These are phyloP conservation scores for Orthonychiurus folsomi DNA, from an alignment of 2,888 invertebrate genomes.

Conservation along the genomic window DNA sequence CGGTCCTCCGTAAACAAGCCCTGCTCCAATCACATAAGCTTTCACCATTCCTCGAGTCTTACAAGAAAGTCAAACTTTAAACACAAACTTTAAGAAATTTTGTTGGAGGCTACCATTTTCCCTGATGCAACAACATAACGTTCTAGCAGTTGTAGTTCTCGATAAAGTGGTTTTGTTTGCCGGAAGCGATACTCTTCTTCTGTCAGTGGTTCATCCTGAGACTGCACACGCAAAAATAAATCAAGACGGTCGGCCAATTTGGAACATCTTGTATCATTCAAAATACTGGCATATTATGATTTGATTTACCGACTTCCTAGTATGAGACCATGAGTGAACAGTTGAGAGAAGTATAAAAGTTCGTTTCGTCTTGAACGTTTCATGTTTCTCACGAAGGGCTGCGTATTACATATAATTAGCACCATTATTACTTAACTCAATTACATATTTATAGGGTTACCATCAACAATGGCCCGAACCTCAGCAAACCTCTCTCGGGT, in stretches of 20 bases:
- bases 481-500: slow-evolving; percentile 31
- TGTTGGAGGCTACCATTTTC: slow-evolving; percentile 25
- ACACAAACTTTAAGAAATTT: background rate
- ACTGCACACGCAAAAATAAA: too few relatives aligned
- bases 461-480: slow-evolving; percentile 30
- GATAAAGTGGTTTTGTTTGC: slow-evolving; percentile 29
- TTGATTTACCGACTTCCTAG: slow-evolving; percentile 11
- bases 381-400: slow-evolving; percentile 23
- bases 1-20: slow-evolving; percentile 56
- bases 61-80: background rate
- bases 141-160: slow-evolving; percentile 35
- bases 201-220: slow-evolving; percentile 14
- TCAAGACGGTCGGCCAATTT: background rate
- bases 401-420: background rate
- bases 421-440: background rate
- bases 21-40: slow-evolving; percentile 52
- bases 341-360: slow-evolving; percentile 34
- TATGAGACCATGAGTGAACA: slow-evolving; percentile 37
- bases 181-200: slow-evolving; percentile 32
- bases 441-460: slow-evolving; percentile 14
- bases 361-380: slow-evolving; percentile 24
- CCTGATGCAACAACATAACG: slow-evolving; percentile 37
- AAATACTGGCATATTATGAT: background rate
- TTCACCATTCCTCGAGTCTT: slow-evolving; percentile 42
- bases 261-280: background rate